These are phyloP conservation scores for Sycophila texana DNA, from an alignment of 2,888 invertebrate species.

Conservation along the genomic window DNA sequence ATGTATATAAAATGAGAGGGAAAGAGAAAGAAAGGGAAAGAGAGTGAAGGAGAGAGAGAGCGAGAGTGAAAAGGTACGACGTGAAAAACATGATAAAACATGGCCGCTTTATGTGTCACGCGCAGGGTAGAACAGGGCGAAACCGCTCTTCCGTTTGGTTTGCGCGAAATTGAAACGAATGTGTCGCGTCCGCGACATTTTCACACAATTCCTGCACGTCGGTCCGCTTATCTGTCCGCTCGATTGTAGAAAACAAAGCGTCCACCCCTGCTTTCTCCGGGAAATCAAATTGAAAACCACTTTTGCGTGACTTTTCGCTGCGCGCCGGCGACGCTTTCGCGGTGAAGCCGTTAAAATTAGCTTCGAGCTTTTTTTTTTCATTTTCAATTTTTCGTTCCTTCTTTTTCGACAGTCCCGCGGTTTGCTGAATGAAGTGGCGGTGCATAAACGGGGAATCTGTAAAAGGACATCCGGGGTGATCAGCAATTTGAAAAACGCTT, in stretches of 20 bases:
- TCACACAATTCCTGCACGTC: conserved; percentile 26
- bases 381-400: not conserved
- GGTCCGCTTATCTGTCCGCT: conserved; percentile 26
- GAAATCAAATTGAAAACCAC: conserved; percentile 40
- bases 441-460: too few relatives aligned
- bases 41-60: conserved; percentile 11
- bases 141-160: conserved; percentile 50
- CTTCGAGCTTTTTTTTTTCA: not conserved
- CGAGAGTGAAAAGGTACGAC: conserved; percentile 29
- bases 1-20: too few relatives aligned
- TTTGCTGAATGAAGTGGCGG: too few relatives aligned
- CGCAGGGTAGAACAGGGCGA: conserved; percentile 12
- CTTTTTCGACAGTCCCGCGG: not conserved
- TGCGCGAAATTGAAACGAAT: conserved; percentile 51
- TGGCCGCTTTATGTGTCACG: conserved; percentile 43
- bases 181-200: conserved; percentile 38
- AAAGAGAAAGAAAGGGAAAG: not conserved
- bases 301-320: not conserved
- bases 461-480: too few relatives aligned
- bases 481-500: too few relatives aligned
- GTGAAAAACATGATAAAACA: conserved; percentile 54
- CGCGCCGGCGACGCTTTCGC: not conserved
- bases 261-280: not conserved
- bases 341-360: not conserved
- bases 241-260: conserved; percentile 38